phyloP scores from a whole-genome alignment of 1,140 invertebrate species.

The Hypsibius dujardini region DNA sequence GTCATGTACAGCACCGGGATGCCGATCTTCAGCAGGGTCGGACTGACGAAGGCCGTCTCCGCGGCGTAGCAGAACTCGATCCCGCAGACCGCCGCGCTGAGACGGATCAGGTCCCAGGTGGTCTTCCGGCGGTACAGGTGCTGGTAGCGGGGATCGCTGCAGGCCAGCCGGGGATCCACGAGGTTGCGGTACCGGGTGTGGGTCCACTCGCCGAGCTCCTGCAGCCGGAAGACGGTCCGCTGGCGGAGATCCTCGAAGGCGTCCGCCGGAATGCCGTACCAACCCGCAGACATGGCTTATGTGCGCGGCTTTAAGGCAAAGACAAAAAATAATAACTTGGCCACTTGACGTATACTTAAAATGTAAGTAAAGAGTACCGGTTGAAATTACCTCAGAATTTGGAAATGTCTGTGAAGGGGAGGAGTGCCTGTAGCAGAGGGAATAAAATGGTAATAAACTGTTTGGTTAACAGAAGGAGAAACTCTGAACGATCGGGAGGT shows the following conservation, averaged over 20 bases:
- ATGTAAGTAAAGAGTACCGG: too few relatives aligned
- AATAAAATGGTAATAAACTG: too few relatives aligned
- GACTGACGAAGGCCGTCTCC: slow-evolving; percentile 88
- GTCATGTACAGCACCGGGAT: slow-evolving; percentile 78
- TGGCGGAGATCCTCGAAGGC: not conserved
- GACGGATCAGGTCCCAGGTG: slow-evolving; percentile 56
- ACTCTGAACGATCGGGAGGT: too few relatives aligned
- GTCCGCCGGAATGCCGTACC: slow-evolving; percentile 8
- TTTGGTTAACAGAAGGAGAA: too few relatives aligned
- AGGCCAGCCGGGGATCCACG: not conserved
- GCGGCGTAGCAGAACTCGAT: slow-evolving; percentile 93
- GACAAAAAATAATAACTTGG: too few relatives aligned
- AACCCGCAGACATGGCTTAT: too few relatives aligned
- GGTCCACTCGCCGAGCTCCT: slow-evolving; percentile 13
- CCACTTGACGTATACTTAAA: too few relatives aligned
- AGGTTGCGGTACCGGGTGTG: not conserved
- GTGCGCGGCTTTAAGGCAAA: too few relatives aligned
- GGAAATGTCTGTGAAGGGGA: too few relatives aligned
- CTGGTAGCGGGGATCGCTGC: slow-evolving; percentile 17
- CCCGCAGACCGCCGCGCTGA: slow-evolving; percentile 84
- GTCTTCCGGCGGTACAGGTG: slow-evolving; percentile 46
- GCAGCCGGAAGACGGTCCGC: not conserved
- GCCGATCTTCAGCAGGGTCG: slow-evolving; percentile 76
- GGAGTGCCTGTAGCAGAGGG: too few relatives aligned
- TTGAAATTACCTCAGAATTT: too few relatives aligned